phyloP scores from a whole-genome alignment of 2,113 vertebrate species.

The Istiophorus platypterus region DNA sequence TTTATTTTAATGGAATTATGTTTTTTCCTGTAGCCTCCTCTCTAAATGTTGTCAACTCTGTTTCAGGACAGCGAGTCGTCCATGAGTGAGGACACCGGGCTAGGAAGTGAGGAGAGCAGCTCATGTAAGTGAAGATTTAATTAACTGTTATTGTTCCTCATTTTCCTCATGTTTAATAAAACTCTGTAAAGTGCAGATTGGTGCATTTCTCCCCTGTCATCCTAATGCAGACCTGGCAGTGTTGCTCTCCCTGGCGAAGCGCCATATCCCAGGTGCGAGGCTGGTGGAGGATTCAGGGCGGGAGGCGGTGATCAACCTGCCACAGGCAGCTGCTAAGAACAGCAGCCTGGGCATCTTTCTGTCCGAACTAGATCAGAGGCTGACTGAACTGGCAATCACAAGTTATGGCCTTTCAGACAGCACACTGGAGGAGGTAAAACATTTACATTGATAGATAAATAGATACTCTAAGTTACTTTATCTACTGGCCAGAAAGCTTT shows the following conservation, averaged over 20 bases:
- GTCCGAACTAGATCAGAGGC: constrained; percentile 83
- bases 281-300: constrained; percentile 88
- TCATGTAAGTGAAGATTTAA: constrained; percentile 85
- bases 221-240: constrained; percentile 77
- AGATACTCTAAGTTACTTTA: neutral
- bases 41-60: neutral
- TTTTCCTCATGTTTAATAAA: no score
- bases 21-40: neutral
- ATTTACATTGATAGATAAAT: neutral
- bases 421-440: constrained; percentile 90
- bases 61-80: constrained; percentile 84
- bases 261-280: constrained; percentile 78
- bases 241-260: constrained; percentile 82
- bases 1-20: no score
- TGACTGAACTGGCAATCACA: constrained; percentile 84
- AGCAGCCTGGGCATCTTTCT: constrained; percentile 86
- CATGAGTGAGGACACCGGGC: constrained; percentile 77
- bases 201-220: neutral
- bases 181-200: neutral
- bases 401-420: constrained; percentile 92
- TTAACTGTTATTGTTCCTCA: no score
- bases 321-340: constrained; percentile 85
- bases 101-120: constrained; percentile 75
- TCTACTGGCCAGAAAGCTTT: neutral
- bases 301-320: constrained; percentile 87